These are phyloP conservation scores for Stomorhina lunata DNA, from an alignment of 2,888 invertebrate species.

Conservation along the genomic window DNA sequence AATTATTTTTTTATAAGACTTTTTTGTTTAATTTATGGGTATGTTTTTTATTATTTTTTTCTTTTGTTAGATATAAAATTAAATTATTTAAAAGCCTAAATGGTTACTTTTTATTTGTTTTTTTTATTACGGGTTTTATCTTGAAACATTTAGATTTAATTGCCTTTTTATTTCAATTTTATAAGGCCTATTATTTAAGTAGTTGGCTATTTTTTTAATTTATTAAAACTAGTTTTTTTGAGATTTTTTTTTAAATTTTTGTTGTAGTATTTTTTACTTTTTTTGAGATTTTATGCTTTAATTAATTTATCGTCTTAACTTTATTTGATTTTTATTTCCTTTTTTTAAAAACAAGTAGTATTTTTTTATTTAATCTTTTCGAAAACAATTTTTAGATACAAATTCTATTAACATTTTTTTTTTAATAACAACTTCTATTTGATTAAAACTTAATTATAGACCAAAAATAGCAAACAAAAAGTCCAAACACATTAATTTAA, in stretches of 20 bases:
- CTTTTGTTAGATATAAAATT: neutral
- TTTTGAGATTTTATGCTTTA: neutral
- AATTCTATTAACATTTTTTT: neutral
- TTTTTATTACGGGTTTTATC: constrained; percentile 12
- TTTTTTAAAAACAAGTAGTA: neutral
- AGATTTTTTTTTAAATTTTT: neutral
- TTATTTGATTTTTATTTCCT: neutral
- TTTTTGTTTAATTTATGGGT: neutral
- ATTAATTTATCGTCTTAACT: constrained; percentile 3
- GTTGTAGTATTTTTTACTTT: neutral
- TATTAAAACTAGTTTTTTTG: neutral
- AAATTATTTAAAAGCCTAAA: constrained; percentile 14
- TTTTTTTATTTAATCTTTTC: neutral
- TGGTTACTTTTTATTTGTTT: neutral
- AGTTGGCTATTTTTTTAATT: neutral
- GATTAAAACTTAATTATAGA: constrained; percentile 3
- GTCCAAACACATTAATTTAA: constrained; percentile 10
- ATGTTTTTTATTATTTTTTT: neutral
- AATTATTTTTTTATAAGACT: neutral
- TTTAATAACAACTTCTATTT: neutral
- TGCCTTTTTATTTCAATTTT: constrained; percentile 21
- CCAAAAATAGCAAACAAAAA: constrained; percentile 16
- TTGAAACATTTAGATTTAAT: constrained; percentile 7
- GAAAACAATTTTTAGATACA: neutral
- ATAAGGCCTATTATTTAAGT: constrained; percentile 1